Conservation (phyloP, 2,888 invertebrate genomes). For the Parnassius apollo region DNA sequence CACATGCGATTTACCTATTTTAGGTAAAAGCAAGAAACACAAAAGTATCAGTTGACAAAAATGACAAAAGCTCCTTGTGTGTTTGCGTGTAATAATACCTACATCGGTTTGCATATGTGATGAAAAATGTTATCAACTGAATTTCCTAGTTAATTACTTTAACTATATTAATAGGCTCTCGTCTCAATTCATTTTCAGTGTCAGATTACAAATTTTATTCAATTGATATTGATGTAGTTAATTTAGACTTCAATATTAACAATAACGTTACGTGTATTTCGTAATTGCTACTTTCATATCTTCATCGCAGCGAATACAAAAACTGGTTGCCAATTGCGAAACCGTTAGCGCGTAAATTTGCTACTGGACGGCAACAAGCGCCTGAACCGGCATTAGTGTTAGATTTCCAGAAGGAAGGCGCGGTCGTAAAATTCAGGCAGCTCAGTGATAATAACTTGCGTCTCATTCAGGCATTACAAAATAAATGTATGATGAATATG, state of each 20-base stretch:
- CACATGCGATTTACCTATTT: no score
- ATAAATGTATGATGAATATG: no score
- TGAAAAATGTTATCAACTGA: neutral
- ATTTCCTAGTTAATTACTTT: neutral
- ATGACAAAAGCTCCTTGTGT: no score
- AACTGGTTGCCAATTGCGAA: slow-evolving; percentile 64
- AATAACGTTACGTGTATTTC: slow-evolving; percentile 48
- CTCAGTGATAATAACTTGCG: slow-evolving; percentile 26
- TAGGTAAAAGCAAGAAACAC: no score
- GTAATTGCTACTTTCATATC: slow-evolving; percentile 56
- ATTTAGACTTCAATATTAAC: slow-evolving; percentile 39
- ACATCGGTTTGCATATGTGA: neutral
- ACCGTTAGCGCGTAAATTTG: slow-evolving; percentile 53
- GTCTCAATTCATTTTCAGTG: slow-evolving; percentile 45
- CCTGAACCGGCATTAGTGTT: slow-evolving; percentile 57
- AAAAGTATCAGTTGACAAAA: no score
- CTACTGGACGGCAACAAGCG: slow-evolving; percentile 61
- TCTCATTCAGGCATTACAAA: slow-evolving; percentile 9
- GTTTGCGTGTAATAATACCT: no score
- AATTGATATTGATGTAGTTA: slow-evolving; percentile 29
- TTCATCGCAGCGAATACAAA: slow-evolving; percentile 58
- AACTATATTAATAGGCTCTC: no score
- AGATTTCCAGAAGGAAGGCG: slow-evolving; percentile 38
- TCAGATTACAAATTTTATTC: slow-evolving; percentile 37
- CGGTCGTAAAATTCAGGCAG: slow-evolving; percentile 25